Conservation (phyloP, 2,888 invertebrate species). For the Andricus curvator region DNA sequence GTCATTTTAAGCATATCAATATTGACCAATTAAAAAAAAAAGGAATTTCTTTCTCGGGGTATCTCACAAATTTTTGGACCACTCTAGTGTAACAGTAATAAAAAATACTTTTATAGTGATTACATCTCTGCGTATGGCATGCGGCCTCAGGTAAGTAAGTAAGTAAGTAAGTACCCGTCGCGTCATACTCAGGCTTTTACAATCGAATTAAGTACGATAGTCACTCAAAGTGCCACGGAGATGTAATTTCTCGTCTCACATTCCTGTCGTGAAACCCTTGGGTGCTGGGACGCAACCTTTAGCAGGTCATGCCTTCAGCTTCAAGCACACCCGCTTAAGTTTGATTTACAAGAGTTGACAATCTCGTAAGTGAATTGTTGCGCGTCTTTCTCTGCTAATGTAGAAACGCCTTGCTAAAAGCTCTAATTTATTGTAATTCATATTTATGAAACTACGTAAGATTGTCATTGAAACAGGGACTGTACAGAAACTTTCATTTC, state of each 20-base stretch:
- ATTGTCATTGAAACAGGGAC: too few relatives aligned
- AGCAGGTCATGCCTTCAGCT: neutral
- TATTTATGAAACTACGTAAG: too few relatives aligned
- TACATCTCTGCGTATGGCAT: neutral
- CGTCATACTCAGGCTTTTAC: slow-evolving; percentile 34
- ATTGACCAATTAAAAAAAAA: too few relatives aligned
- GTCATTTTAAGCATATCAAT: too few relatives aligned
- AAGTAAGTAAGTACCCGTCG: neutral
- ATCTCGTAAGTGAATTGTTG: neutral
- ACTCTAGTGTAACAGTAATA: too few relatives aligned
- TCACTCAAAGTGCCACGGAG: slow-evolving; percentile 25
- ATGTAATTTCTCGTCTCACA: slow-evolving; percentile 18
- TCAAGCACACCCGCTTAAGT: neutral
- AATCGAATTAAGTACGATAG: slow-evolving; percentile 54
- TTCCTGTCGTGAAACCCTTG: neutral
- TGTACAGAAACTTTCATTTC: too few relatives aligned
- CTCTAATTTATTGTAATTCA: too few relatives aligned
- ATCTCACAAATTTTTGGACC: too few relatives aligned
- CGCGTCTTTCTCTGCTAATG: neutral
- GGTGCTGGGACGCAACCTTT: neutral
- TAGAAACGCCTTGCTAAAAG: neutral
- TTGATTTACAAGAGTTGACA: neutral
- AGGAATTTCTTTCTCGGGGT: too few relatives aligned
- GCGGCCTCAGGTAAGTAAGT: neutral
- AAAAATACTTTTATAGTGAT: too few relatives aligned